phyloP scores from a whole-genome alignment of 2,113 vertebrate species.

The Sterna hirundo region DNA sequence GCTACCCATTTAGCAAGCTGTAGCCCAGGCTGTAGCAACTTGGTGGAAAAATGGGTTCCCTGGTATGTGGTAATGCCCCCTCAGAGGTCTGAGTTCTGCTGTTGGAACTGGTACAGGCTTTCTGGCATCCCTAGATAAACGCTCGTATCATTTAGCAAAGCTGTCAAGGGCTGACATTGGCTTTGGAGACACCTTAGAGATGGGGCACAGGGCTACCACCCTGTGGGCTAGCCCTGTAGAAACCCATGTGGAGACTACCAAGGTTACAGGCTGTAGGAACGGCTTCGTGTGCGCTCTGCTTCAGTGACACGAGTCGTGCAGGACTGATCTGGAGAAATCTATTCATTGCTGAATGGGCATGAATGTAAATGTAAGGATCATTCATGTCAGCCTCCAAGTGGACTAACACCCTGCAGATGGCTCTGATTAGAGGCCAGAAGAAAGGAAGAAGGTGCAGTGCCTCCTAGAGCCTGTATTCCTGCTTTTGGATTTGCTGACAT shows the following conservation, averaged over 20 bases:
- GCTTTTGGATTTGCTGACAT: not conserved
- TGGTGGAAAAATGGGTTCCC: not conserved
- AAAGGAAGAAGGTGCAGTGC: not conserved
- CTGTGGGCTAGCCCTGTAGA: not conserved
- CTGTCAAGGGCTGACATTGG: not conserved
- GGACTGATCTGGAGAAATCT: not conserved
- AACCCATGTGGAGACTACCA: not conserved
- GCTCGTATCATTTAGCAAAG: not conserved
- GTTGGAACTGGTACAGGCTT: not conserved
- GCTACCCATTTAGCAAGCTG: not conserved
- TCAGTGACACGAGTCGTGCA: rapidly evolving
- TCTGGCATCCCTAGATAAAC: not conserved
- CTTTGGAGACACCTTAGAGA: not conserved
- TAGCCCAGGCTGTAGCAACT: not conserved
- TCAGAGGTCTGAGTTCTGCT: not conserved
- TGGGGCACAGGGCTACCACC: not conserved
- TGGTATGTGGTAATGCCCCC: not conserved
- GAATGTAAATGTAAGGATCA: not conserved
- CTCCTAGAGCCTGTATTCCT: not conserved
- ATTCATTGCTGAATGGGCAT: not conserved
- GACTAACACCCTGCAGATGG: not conserved
- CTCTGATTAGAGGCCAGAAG: not conserved
- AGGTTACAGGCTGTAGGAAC: not conserved
- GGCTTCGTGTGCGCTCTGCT: not conserved
- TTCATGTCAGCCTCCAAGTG: not conserved